These are phyloP conservation scores for Peromyscus californicus DNA, from an alignment of 2,113 vertebrate species.

Conservation along the genomic window DNA sequence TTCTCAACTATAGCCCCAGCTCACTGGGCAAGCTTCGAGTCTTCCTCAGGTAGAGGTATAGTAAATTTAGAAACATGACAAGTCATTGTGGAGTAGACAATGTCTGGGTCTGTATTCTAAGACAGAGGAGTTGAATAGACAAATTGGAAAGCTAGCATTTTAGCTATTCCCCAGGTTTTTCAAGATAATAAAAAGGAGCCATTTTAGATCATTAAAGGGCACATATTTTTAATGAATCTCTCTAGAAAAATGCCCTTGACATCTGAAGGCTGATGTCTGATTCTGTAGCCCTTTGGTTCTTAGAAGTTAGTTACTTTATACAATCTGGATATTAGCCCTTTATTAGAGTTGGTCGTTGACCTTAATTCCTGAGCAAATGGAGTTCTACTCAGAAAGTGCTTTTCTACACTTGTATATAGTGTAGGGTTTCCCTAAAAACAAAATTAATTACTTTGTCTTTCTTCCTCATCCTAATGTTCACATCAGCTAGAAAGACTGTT, in stretches of 20 bases:
- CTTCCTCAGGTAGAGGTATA: conserved; percentile 6
- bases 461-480: neutral
- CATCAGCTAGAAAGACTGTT: neutral
- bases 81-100: neutral
- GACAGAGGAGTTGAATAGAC: neutral
- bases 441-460: neutral
- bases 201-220: neutral
- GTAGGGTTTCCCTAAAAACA: neutral
- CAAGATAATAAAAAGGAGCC: neutral
- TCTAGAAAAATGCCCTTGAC: neutral
- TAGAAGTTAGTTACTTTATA: neutral
- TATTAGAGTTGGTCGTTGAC: neutral
- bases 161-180: conserved; percentile 45
- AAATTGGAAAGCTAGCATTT: neutral
- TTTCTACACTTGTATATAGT: too few relatives aligned
- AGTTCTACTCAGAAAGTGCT: neutral
- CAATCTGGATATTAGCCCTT: neutral
- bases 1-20: neutral
- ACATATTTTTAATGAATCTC: neutral
- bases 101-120: neutral
- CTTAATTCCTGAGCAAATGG: neutral
- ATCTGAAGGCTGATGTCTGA: conserved; percentile 41
- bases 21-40: neutral
- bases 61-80: neutral
- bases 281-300: neutral